Evolutionary conservation across 2,888 invertebrate species (phyloP), one percentile per base, ranked within the genome.

Genomic region (Brenthis ino): DNA sequence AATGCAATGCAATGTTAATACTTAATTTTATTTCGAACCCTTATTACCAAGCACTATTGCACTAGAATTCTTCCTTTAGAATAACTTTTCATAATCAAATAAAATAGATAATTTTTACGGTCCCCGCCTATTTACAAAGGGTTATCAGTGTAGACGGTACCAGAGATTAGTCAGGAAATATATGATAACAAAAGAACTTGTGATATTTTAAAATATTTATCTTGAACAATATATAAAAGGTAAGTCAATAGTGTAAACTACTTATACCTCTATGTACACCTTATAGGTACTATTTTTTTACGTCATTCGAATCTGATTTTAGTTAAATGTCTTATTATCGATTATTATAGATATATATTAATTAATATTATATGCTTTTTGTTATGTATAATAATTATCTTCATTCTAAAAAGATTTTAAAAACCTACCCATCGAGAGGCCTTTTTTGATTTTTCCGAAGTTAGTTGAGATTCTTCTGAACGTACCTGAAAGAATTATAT

Each of bases 401-500:
- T 47, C 79, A 86, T 88, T 89, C 89, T 58, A 12, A 68, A 77
- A 72, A 74, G 75, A 74, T 73, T 48, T 61, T 71, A 80, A 65
- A 60, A 77, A 92, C 92, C 80, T 92, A 93, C 93, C 93, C 92
- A 91, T 89, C 92, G 85, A 80, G 89, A 78, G 78, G 76, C 83
- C 79, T 91, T 92, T 71, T 86, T 76, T 16, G 86, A 65, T 70
- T 88, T 89, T 82, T 89, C 90, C 76, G 88, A 86, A 14, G 86
- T 81, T 77, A 87, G 87, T 80, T 92, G 89, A 73, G 90, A 92
- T 79, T 93, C 93, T 77, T 93, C 92, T 74, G 93, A 93, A 92
- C 92, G 93, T 91, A 93, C 93, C 93, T 93, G 85, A 37, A 85
- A 87, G 50, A 71, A 78, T 72, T 61, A 57, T n/a, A n/a, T n/a